Percentiles rank a stretch among this genome's conserved stretches.
Evolutionary conservation across 2,113 vertebrate genomes (phyloP).

Genomic region (Halcyon senegalensis): DNA sequence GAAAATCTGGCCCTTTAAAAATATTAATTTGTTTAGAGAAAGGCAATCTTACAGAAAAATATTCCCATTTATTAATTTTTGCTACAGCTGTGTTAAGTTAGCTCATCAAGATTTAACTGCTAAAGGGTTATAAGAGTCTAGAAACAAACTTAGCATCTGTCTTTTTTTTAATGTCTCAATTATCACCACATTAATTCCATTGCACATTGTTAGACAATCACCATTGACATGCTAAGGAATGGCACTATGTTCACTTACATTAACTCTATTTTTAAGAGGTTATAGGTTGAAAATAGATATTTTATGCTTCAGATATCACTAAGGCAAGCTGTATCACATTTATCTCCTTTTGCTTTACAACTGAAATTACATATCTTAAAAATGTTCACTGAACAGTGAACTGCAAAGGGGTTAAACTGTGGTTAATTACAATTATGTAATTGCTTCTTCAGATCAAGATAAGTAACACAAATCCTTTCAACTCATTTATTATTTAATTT

Average conservation of each 20-base stretch:
- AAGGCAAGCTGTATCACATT: background rate
- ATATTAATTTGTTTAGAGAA: background rate
- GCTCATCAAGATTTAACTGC: conserved; percentile 76
- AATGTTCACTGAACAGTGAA: conserved; percentile 42
- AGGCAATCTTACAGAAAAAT: conserved; percentile 19
- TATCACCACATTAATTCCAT: conserved; percentile 78
- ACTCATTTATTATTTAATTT: conserved; percentile 62
- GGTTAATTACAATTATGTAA: conserved; percentile 52
- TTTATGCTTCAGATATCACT: conserved; percentile 56
- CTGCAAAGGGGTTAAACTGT: conserved; percentile 45
- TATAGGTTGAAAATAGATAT: conserved; percentile 61
- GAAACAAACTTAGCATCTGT: conserved; percentile 72
- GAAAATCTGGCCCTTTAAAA: background rate
- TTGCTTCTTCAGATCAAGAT: conserved; percentile 38
- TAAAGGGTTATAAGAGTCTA: conserved; percentile 71
- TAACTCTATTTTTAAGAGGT: conserved; percentile 63
- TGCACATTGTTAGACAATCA: conserved; percentile 60
- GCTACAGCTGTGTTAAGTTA: conserved; percentile 64
- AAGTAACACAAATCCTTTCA: conserved; percentile 13
- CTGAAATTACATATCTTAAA: conserved; percentile 4
- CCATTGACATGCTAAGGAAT: conserved; percentile 75
- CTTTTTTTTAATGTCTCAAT: conserved; percentile 76
- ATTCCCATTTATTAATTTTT: conserved; percentile 69
- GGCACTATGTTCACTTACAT: conserved; percentile 54
- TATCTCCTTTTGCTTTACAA: background rate